Percentiles rank a stretch among this genome's conserved stretches.
Conservation (phyloP, 2,797 vertebrate genomes). For the Cossypha niveicapilla region DNA sequence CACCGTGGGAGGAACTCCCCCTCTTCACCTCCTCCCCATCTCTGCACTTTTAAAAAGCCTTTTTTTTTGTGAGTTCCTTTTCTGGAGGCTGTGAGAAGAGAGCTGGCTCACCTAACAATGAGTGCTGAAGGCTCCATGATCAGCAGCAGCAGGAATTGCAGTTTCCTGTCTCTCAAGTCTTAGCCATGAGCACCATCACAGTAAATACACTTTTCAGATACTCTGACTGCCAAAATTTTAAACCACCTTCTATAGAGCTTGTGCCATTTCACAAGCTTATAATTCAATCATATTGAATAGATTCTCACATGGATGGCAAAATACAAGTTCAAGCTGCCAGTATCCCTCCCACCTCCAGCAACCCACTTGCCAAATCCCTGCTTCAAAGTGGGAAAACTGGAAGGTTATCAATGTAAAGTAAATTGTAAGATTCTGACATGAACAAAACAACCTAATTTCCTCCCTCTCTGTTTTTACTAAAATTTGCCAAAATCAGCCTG, state of each 20-base stretch:
- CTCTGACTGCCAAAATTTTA: not conserved
- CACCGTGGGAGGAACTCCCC: rapidly evolving
- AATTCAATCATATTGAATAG: not conserved
- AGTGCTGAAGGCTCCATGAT: not conserved
- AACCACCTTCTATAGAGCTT: not conserved
- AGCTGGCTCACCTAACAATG: not conserved
- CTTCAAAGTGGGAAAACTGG: slow-evolving; percentile 45
- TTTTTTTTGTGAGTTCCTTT: not conserved
- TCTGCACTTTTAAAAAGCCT: not conserved
- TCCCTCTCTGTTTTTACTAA: slow-evolving; percentile 41
- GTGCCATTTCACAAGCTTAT: not conserved
- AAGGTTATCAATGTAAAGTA: slow-evolving; percentile 48
- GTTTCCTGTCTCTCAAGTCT: not conserved
- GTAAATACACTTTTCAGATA: not conserved
- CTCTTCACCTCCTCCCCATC: rapidly evolving
- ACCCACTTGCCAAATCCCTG: slow-evolving; percentile 17
- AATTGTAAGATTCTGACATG: slow-evolving; percentile 29
- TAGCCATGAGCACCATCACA: not conserved
- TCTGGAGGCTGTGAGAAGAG: not conserved
- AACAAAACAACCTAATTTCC: slow-evolving; percentile 60
- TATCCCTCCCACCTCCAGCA: not conserved
- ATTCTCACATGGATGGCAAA: not conserved
- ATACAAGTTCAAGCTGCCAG: not conserved
- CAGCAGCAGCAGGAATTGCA: not conserved
- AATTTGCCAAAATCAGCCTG: slow-evolving; percentile 56